phyloP scores from a whole-genome alignment of 53 echinoderm and acorn worm species.

The Zoroaster sp. region DNA sequence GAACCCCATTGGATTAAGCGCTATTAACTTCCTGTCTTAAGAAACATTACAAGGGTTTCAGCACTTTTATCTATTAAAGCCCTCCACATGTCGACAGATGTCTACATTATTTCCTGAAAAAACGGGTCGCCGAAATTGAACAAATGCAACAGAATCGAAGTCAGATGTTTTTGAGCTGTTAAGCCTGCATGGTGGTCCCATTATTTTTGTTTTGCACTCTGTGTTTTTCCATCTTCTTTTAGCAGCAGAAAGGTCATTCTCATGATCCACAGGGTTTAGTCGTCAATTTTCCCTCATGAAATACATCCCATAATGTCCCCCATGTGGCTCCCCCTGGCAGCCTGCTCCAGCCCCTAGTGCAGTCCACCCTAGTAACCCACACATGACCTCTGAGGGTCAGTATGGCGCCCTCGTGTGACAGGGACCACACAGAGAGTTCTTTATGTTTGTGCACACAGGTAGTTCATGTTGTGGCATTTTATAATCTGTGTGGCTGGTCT shows the following conservation, averaged over 20 bases:
- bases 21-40: too few relatives aligned
- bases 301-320: constrained; percentile 33
- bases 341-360: constrained; percentile 1
- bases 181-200: constrained; percentile 23
- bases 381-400: constrained; percentile 13
- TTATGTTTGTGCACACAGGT: neutral
- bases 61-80: neutral
- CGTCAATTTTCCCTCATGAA: constrained; percentile 23
- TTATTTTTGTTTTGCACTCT: neutral
- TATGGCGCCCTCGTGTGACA: constrained; percentile 48
- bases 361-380: neutral
- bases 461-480: neutral
- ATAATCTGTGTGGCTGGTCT: neutral
- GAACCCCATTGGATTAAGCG: too few relatives aligned
- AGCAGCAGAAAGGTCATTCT: neutral
- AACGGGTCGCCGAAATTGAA: neutral
- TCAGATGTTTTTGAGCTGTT: neutral
- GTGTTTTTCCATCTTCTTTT: neutral
- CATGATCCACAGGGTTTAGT: neutral
- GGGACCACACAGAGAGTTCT: constrained; percentile 35
- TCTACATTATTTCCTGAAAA: neutral
- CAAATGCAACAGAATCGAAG: neutral
- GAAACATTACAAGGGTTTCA: neutral
- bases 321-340: constrained; percentile 23
- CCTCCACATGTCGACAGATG: constrained; percentile 4